phyloP scores from a whole-genome alignment of 2,113 vertebrate species.

The Nipponia nippon region DNA sequence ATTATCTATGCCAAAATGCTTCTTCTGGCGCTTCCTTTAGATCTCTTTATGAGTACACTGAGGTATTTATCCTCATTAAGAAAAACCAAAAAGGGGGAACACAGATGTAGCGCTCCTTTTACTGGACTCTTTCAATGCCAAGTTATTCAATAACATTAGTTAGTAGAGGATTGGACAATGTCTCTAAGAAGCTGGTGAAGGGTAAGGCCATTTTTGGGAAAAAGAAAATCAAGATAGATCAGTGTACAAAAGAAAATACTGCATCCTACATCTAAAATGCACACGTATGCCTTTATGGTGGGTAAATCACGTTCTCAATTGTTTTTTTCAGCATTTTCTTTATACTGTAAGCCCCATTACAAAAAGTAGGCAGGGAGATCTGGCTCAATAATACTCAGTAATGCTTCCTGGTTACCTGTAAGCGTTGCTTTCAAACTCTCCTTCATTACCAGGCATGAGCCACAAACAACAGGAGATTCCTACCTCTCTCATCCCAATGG shows the following conservation, averaged over 20 bases:
- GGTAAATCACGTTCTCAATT: background rate
- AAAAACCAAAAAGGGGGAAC: background rate
- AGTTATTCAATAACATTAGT: background rate
- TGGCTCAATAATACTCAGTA: rapidly evolving
- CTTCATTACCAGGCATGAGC: background rate
- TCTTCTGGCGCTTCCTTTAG: background rate
- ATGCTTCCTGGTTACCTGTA: background rate
- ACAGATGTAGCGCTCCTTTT: background rate
- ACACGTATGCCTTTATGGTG: background rate
- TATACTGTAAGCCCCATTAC: background rate
- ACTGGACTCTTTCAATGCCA: background rate
- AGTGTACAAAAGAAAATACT: background rate
- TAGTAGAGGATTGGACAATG: background rate
- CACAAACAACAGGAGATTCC: background rate
- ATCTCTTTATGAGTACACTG: background rate
- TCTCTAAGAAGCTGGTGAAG: background rate
- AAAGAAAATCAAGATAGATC: background rate
- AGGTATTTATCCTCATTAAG: background rate
- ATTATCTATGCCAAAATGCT: background rate
- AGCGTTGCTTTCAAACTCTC: background rate
- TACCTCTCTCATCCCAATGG: background rate
- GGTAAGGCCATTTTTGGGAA: background rate
- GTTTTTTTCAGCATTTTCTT: background rate
- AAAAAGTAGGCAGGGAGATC: background rate
- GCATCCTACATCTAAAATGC: background rate